Evolutionary conservation across 2,113 vertebrate genomes (phyloP), one percentile per base, ranked within the genome.

Genomic region (Ctenodactylus gundi): DNA sequence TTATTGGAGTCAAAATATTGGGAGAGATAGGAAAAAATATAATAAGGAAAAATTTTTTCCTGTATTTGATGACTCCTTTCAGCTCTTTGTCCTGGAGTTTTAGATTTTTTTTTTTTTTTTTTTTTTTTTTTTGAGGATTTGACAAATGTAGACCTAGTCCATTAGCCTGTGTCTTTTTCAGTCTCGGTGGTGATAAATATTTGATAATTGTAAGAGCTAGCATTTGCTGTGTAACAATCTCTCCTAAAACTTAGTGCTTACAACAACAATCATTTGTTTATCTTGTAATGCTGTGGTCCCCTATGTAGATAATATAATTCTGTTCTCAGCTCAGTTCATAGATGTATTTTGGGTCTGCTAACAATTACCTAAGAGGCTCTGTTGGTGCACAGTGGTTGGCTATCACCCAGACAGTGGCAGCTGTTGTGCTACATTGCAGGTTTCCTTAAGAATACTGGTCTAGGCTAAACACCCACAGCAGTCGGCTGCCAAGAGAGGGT

Each of bases 1-100:
- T 64, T 58, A 94, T 92, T 94, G 67, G 23, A 88, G 27, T 95
- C 62, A 58, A 91, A 88, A 85, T 95, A 78, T 49, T 92, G 78
- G 25, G 77, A 92, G 81, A 94, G 41, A 5, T 34, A 39, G 7
- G 21, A 2, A 18, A 81, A 85, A 58, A 57, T 51, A 27, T 20
- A 90, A 60, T 31, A 4, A 82, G 73, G 12, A 7, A 49, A 78
- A 86, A 20, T 87, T 57, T 90, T 91, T 73, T 62, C n/a, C 17
- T 55, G 3, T n/a, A 21, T 80, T 67, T 53, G 25, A 27, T 51
- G n/a, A 90, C 21, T 1, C 1, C 2, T 7, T 64, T 82, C 51
- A 76, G 58, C 15, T 85, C 39, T 81, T 88, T 81, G 46, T 36
- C 21, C 6, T 81, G 17, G 20, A 31, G 7, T 85, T 91, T 91